A percentile compares a stretch with the other conserved stretches of the same genome.
Conservation (phyloP, 2,888 invertebrate genomes). For the Abrostola tripartita region DNA sequence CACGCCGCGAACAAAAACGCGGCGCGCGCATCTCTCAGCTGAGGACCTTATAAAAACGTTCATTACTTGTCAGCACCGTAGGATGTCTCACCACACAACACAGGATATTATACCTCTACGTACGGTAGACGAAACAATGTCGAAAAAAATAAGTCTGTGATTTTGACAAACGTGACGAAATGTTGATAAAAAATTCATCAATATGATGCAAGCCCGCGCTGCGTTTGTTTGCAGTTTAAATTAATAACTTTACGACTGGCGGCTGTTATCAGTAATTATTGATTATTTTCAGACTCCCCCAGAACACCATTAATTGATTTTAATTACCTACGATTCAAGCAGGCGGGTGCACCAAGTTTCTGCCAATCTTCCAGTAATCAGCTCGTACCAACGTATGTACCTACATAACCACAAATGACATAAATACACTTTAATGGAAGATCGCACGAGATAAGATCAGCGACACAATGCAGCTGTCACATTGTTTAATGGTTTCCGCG, state of each 20-base stretch:
- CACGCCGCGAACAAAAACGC: conserved; percentile 8
- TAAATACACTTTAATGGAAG: conserved; percentile 23
- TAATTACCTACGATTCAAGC: conserved; percentile 2
- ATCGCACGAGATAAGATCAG: conserved; percentile 25
- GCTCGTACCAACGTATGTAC: background rate
- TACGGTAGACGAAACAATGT: background rate
- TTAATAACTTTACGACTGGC: conserved; percentile 1
- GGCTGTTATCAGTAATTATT: background rate
- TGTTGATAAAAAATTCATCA: background rate
- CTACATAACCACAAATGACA: background rate
- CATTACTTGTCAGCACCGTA: no score
- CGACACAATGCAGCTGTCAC: conserved; percentile 24
- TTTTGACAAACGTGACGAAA: background rate
- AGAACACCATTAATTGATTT: background rate
- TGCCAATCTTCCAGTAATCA: background rate
- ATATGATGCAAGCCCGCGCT: background rate
- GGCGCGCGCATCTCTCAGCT: conserved; percentile 4
- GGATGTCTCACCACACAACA: no score
- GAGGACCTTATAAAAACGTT: no score
- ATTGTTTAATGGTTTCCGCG: conserved; percentile 24
- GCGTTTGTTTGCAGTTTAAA: background rate
- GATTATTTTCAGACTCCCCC: conserved; percentile 1
- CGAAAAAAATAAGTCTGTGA: no score
- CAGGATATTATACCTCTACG: no score
- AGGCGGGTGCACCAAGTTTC: conserved; percentile 7